Evolutionary conservation across 1,140 invertebrate genomes (phyloP), one percentile per base, ranked within the genome.

Genomic region (Calosoma granatense): DNA sequence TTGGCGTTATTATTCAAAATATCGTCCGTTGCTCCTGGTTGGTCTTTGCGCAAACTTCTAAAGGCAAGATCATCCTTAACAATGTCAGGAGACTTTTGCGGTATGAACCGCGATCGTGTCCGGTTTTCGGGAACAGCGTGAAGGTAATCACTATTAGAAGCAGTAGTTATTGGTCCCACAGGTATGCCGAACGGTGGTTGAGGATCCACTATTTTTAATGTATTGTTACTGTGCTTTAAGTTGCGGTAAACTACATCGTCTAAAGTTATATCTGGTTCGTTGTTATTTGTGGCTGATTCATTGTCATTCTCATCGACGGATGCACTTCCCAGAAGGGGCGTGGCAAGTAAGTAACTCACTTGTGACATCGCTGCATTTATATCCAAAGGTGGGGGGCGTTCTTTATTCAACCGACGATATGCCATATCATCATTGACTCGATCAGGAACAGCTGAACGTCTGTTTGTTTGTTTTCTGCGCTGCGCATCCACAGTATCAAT

Each of bases 151-250:
- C 81, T 87, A 52, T 85, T 81, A 0, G 89, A 79, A 15, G 85
- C 82, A 4, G 83, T 77, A 0, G 87, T 78, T 2, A 91, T 80
- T 6, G 88, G 90, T 2, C 87, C 87, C 9, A 93, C 65, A 0
- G 91, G 90, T 64, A 94, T 93, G 14, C 91, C 91, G 70, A 94
- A 94, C 0, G 88, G 89, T 20, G 89, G 90, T 66, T 93, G 90
- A 4, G 86, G 87, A 56, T 92, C 88, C 0, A 79, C 62, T 1
- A 87, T 78, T 66, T 83, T 86, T 20, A 84, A 72, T 14, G 79
- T 80, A 66, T 81, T 83, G 63, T 88, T 90, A 1, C 85, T 83
- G 65, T 87, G 81, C 64, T 83, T 83, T 54, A 90, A 81, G 62
- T 83, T 90, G 60, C 90, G 77, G 68, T 85, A 92, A 2, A 87